Conservation (phyloP, 2,797 vertebrate genomes). For the Premnoplex brunnescens region DNA sequence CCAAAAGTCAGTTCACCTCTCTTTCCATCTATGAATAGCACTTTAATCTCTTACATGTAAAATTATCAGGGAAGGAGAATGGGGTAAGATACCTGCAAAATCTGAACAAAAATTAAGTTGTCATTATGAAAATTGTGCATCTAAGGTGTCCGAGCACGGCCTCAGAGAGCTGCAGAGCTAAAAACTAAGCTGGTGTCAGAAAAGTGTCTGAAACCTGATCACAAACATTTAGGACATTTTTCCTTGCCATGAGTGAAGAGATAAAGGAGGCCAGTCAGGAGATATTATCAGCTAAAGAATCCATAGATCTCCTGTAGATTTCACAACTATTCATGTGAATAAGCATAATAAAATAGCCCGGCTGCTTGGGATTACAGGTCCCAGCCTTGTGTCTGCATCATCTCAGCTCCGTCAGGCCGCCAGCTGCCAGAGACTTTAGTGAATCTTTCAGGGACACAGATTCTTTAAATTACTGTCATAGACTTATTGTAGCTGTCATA, state of each 20-base stretch:
- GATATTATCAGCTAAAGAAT: conserved; percentile 36
- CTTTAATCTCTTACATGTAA: not conserved
- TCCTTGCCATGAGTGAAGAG: not conserved
- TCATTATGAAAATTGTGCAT: not conserved
- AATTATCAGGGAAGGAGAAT: not conserved
- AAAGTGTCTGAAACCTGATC: not conserved
- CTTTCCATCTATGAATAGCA: not conserved
- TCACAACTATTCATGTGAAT: conserved; percentile 22
- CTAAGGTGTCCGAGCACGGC: not conserved
- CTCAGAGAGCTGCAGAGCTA: not conserved
- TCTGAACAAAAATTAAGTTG: not conserved
- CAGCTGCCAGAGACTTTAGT: conserved; percentile 53
- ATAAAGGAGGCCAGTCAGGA: conserved; percentile 10
- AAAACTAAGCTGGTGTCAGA: not conserved
- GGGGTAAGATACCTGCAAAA: not conserved
- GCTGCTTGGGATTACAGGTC: conserved; percentile 61
- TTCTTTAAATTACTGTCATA: conserved; percentile 51
- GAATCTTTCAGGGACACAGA: conserved; percentile 19
- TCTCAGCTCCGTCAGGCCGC: not conserved
- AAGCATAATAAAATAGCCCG: conserved; percentile 31
- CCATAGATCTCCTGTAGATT: conserved; percentile 43
- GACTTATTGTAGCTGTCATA: conserved; percentile 16
- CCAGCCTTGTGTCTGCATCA: conserved; percentile 55
- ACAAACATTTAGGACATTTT: not conserved
- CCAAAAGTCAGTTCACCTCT: not conserved